These are phyloP conservation scores for Champsocephalus gunnari DNA, from an alignment of 2,797 vertebrate species.

Conservation along the genomic window DNA sequence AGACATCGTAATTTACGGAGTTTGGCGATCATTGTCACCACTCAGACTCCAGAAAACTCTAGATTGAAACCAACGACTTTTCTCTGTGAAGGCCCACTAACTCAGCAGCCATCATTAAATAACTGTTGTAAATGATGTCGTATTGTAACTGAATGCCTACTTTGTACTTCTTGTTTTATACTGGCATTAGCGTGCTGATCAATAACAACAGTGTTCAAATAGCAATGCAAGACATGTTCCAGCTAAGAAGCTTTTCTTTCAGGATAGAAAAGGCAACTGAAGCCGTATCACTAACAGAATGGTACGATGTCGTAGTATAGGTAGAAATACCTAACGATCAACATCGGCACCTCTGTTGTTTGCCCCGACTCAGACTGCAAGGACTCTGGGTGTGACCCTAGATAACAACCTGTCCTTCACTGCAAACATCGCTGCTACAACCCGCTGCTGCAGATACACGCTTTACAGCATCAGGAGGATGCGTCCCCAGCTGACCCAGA, in stretches of 20 bases:
- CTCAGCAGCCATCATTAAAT: background rate
- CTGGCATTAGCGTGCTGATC: too few species aligned
- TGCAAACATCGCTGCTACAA: too few species aligned
- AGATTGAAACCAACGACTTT: background rate
- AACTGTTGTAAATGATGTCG: background rate
- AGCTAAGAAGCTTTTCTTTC: background rate
- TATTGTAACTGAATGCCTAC: background rate
- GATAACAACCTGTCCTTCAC: too few species aligned
- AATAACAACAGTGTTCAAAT: too few species aligned
- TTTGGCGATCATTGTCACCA: slow-evolving; percentile 19
- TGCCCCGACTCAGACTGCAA: too few species aligned
- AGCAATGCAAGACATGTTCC: background rate
- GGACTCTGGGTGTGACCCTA: too few species aligned
- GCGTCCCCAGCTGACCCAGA: too few species aligned
- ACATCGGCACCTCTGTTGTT: too few species aligned
- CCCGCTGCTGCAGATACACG: too few species aligned
- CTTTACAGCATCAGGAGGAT: too few species aligned
- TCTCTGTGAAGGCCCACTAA: background rate
- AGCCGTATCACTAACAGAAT: background rate
- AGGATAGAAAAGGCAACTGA: background rate
- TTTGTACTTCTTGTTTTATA: background rate
- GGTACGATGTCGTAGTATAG: background rate
- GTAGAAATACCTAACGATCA: too few species aligned
- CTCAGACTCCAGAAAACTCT: slow-evolving; percentile 15
- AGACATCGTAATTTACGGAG: slow-evolving; percentile 19